Base-by-base conservation (phyloP, 2,888 invertebrate genomes). In the Melanotus villosus region DNA sequence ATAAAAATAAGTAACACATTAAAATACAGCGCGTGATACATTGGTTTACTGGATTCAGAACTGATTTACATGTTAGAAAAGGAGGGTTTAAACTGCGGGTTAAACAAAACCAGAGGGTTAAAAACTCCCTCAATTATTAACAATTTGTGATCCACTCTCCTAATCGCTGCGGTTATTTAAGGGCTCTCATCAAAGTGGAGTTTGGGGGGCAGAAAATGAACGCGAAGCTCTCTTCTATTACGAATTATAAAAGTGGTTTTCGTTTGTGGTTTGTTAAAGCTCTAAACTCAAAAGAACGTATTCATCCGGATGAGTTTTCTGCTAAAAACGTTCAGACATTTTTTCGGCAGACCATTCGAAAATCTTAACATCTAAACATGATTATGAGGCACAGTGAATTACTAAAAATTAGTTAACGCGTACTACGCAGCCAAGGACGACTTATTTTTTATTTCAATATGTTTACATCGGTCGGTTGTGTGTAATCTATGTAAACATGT, bases 121-220 rank as follows among this genome's bases (percentile, higher is more conserved):
- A 78, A 78, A 77, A 76, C 79, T 79, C 79, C 81, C 80, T 80
- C 81, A 80, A 82, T 82, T 81, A 82, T 82, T 81, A 82, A 81
- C 80, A 81, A 81, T 81, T 80, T 80, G 77, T 74, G 76, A 78
- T 78, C 80, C 80, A 80, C 80, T 81, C 73, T 72, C 73, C 76
- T 80, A 80, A 80, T 77, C 76, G 80, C 78, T 62, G 26, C 79
- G 80, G 79, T 82, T 81, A 81, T 78, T 78, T 71, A 77, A 80
- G 80, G 77, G 78, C 79, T 73, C 79, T 80, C 76, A 74, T 78
- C 78, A n/a, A 76, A 79, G 79, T 76, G 76, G 57, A 75, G 76
- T 77, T 77, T 75, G 73, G 72, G 26, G 74, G 80, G 81, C 82
- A 79, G 81, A 81, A 83, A 82, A 82, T 83, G 82, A 83, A 78